Evolutionary conservation across 2,888 invertebrate species (phyloP), one percentile per base, ranked within the genome.

Genomic region (Blera fallax): DNA sequence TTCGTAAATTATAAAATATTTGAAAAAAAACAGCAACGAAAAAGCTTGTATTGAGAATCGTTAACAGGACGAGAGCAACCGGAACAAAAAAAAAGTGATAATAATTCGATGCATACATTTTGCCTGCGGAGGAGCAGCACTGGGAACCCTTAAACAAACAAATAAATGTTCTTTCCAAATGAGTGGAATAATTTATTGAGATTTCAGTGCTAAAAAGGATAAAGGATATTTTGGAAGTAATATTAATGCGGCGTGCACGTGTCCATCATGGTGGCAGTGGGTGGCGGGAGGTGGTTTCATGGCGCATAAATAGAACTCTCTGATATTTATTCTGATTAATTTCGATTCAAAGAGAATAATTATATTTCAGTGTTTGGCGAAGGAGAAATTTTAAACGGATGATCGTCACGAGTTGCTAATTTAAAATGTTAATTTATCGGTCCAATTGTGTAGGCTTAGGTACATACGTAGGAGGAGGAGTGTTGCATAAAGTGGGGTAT

Each of bases 111-210:
- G 74, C 45, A 74, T 56, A 56, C 34, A 56, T 34, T 65, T 74
- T 45, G 21, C 32, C 64, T n/a, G n/a, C n/a, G 37, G 8, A 45
- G 21, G 29, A 37, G 14, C 50, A 37, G 11, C 50, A 14, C 32
- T 18, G n/a, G 56, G 14, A 48, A 27, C 34, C 27, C 45, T 18
- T 64, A 45, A 54, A n/a, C 56, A 58, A 76, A 67, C 48, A 67
- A 48, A 65, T 58, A 65, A 58, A 76, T 45, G 29, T 48, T 27
- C 6, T 32, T 65, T 21, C 27, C 56, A 58, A 76, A 58, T 76
- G 76, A 76, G 58, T 67, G 67, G 76, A 67, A 76, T 76, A 65
- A 67, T 76, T 67, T 67, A 67, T 65, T 67, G 58, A 32, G 48
- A 48, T 65, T 67, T 40, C 48, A 58, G 11, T 48, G 64, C n/a